Percentiles rank a stretch among this genome's conserved stretches.
These are phyloP conservation scores for Azorinus chamasolen DNA, from an alignment of 2,888 invertebrate species.

Conservation along the genomic window DNA sequence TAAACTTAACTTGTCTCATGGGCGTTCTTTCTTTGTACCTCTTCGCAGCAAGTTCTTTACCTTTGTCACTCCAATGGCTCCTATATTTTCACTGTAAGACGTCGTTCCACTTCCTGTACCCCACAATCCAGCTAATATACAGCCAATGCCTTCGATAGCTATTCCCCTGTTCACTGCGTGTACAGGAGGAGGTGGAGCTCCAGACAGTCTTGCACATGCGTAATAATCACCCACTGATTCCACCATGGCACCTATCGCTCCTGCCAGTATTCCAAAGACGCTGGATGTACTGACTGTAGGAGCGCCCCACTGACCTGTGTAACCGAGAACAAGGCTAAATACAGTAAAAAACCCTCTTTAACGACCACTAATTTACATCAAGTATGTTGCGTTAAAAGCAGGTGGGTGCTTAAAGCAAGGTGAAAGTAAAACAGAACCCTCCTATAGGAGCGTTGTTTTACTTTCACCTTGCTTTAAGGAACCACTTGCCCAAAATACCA, in stretches of 20 bases:
- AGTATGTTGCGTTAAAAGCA: too few relatives aligned
- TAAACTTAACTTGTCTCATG: too few relatives aligned
- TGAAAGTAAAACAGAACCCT: too few relatives aligned
- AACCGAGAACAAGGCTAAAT: too few relatives aligned
- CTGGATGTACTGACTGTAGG: conserved; percentile 80
- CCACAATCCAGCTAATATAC: conserved; percentile 93
- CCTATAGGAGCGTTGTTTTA: too few relatives aligned
- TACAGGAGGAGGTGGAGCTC: conserved; percentile 93
- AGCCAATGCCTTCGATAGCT: conserved; percentile 93
- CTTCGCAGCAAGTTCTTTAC: too few relatives aligned
- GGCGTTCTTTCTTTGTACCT: too few relatives aligned
- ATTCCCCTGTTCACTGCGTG: conserved; percentile 95
- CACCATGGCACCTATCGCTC: conserved; percentile 81
- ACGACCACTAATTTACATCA: too few relatives aligned
- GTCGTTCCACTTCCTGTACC: conserved; percentile 96
- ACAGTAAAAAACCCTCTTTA: too few relatives aligned
- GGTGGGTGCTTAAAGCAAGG: too few relatives aligned
- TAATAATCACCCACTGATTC: conserved; percentile 93
- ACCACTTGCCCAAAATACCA: too few relatives aligned
- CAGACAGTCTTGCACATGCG: conserved; percentile 91
- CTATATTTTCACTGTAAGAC: conserved; percentile 96
- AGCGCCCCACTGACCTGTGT: conserved; percentile 83
- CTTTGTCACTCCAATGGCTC: conserved; percentile 95
- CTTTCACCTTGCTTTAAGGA: too few relatives aligned
- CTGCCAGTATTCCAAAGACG: conserved; percentile 83